Base-by-base conservation (phyloP, 2,113 vertebrate genomes). In the Madoqua kirkii region DNA sequence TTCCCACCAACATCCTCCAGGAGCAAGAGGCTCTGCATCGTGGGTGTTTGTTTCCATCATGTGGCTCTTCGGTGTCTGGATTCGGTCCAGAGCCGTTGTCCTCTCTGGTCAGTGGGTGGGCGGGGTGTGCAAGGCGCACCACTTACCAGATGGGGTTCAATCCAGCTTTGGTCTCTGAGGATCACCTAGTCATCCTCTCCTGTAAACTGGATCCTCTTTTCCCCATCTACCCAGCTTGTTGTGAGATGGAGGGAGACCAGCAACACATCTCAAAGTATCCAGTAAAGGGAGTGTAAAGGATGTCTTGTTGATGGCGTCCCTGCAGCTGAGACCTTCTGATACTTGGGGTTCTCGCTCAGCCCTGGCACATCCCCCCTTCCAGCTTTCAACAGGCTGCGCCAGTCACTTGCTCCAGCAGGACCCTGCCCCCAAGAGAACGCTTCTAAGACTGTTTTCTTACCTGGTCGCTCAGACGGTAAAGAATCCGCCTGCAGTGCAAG, bases 241-340 rank as follows among this genome's bases (percentile, higher is more conserved):
- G n/a, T 40, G n/a, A 82, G 57, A 14, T 13, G 7, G 2, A 21
- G 55, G 55, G 59, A 16, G 31, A 31, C 10, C 10, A 6, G 57
- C 1, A 7, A 48, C 3, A 0, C 8, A 15, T 64, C 81, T 59
- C 57, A 23, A 59, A 25, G 40, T 2, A 2, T 14, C 40, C 54
- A 60, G 48, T 13, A 2, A n/a, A 57, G 74, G 48, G 40, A 13
- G 1, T 2, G 1, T 15, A 4, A 82, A 43, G 19, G 23, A 11
- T 15, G 23, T 54, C 12, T 4, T 45, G 3, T n/a, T 7, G 43
- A 14, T 27, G 0, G 0, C 17, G 5, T 43, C n/a, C 60, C 55
- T 48, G 50, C 4, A 17, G 43, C 27, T 71, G 50, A 79, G 87
- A 55, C 25, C 5, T 8, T 78, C 16, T 31, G 40, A 12, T 21